These are phyloP conservation scores for Eubasilissa regina DNA, from an alignment of 1,140 invertebrate genomes.

Conservation along the genomic window DNA sequence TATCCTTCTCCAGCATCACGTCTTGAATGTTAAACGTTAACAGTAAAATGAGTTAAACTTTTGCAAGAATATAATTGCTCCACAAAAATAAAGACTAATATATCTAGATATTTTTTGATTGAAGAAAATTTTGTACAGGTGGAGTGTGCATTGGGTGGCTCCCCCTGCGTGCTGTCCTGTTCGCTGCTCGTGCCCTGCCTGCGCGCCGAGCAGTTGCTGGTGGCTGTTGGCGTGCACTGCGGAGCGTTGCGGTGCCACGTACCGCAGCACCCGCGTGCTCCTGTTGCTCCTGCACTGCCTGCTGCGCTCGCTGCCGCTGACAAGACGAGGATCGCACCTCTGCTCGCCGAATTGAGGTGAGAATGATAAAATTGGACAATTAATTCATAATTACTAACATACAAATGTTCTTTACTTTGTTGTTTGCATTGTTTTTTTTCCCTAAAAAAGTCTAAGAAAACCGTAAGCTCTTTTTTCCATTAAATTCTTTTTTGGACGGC, in stretches of 20 bases:
- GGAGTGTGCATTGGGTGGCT: slow-evolving; percentile 77
- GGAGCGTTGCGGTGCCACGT: slow-evolving; percentile 92
- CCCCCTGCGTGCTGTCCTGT: slow-evolving; percentile 92
- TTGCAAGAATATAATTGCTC: no score
- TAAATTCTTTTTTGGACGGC: no score
- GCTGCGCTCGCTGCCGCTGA: slow-evolving; percentile 74
- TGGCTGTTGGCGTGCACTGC: slow-evolving; percentile 95
- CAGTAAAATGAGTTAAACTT: no score
- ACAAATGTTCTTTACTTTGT: no score
- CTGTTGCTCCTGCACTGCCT: slow-evolving; percentile 87
- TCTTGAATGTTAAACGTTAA: no score
- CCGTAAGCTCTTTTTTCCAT: no score
- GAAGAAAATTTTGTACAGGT: slow-evolving; percentile 63
- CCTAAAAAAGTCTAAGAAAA: no score
- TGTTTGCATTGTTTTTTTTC: no score
- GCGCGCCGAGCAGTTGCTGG: slow-evolving; percentile 90
- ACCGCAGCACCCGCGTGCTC: slow-evolving; percentile 87
- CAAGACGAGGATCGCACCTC: slow-evolving; percentile 60
- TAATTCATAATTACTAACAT: no score
- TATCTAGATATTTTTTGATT: no score
- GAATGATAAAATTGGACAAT: neutral
- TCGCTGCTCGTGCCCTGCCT: slow-evolving; percentile 91
- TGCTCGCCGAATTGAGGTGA: slow-evolving; percentile 69
- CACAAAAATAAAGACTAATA: no score
- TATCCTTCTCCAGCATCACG: no score